Evolutionary conservation across 1,140 invertebrate genomes (phyloP), one percentile per base, ranked within the genome.

Genomic region (Drosophila dunni): DNA sequence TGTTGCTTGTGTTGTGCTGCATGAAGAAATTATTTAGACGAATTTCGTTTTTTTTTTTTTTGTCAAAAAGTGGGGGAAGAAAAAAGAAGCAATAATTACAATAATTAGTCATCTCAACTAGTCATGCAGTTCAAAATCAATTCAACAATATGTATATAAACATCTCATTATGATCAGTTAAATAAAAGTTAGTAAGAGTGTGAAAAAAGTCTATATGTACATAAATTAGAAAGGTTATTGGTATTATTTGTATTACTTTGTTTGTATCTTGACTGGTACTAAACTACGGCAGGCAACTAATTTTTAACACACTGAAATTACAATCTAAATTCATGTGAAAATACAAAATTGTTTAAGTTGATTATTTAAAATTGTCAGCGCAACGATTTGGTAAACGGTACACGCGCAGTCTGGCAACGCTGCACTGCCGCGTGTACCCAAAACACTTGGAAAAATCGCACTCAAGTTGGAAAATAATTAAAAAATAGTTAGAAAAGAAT

Each of bases 1-100:
- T 90, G 88, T 70, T 90, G 81, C 68, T 79, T 90, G 86, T 91
- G 81, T 89, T 90, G 90, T 83, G 82, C 85, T 91, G 83, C 78
- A 62, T 83, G 83, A 71, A 81, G 58, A 88, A 73, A 85, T 48
- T 68, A 81, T 84, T 90, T 89, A 79, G 69, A 71, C 64, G 53
- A 20, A 11, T 75, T 80, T n/a, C n/a, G n/a, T n/a, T 46, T 75
- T 71, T 67, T 60, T 77, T 58, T 74, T 78, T 48, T 45, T 63
- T 69, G 57, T 70, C 67, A 58, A 64, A 51, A 62, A 48, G 45
- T 50, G 45, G n/a, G 46, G 63, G 54, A 48, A 73, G 62, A 80
- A 61, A 81, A 78, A 74, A 83, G 50, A 89, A 90, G 78, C 80
- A 83, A 90, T 77, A 75, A 88, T 80, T 82, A 90, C 75, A 70